Evolutionary conservation across 2,888 invertebrate genomes (phyloP).

Genomic region (Campaea margaritaria): DNA sequence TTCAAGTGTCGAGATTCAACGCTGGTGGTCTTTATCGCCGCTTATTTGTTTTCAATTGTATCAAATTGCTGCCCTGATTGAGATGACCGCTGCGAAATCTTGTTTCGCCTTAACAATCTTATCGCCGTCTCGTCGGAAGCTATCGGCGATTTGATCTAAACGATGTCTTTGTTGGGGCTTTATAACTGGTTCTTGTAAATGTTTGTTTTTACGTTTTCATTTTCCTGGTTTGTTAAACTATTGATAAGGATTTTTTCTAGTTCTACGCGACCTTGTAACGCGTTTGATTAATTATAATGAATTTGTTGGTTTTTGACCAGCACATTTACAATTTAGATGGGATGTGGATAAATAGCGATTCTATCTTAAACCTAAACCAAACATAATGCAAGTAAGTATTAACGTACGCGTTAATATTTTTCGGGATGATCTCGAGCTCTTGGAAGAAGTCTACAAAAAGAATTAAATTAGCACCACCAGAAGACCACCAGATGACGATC

Average conservation of each 20-base stretch:
- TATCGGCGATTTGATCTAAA: conserved; percentile 47
- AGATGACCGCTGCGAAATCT: conserved; percentile 65
- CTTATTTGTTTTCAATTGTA: conserved; percentile 78
- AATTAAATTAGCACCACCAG: too few species aligned
- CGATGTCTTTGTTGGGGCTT: conserved; percentile 43
- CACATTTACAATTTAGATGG: too few species aligned
- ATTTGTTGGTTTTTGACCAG: too few species aligned
- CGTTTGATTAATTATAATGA: too few species aligned
- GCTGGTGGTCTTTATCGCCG: conserved; percentile 43
- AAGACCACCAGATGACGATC: too few species aligned
- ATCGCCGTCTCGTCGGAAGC: conserved; percentile 44
- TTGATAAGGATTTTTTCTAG: neutral
- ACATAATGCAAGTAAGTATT: too few species aligned
- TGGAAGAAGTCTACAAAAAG: too few species aligned
- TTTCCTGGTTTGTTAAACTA: conserved; percentile 25
- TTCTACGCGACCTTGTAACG: neutral
- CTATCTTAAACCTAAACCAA: too few species aligned
- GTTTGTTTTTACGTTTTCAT: conserved; percentile 28
- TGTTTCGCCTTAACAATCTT: conserved; percentile 59
- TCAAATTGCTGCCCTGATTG: conserved; percentile 71
- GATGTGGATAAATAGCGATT: too few species aligned
- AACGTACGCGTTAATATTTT: too few species aligned
- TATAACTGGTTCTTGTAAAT: conserved; percentile 9
- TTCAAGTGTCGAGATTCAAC: conserved; percentile 45
- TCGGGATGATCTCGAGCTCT: too few species aligned